Evolutionary conservation across 2,888 invertebrate genomes (phyloP).

Genomic region (Scotopteryx bipunctaria): DNA sequence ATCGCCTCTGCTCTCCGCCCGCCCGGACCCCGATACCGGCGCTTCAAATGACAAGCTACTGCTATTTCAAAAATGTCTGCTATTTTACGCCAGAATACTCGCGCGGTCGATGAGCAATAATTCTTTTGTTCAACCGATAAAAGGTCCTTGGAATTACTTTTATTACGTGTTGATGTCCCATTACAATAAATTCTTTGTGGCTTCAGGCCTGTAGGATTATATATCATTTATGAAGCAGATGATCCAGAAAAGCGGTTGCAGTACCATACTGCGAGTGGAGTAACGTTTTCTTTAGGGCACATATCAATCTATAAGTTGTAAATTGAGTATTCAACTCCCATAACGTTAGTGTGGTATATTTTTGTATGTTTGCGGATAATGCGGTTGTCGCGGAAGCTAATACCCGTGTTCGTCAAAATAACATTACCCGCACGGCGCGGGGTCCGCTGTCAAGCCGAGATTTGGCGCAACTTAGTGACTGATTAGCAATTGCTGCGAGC

Average conservation of each 20-base stretch:
- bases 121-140: conserved; percentile 63
- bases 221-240: background rate
- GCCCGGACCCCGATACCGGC: conserved; percentile 65
- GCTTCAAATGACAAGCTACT: conserved; percentile 72
- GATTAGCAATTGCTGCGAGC: conserved; percentile 78
- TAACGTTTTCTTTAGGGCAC: no score
- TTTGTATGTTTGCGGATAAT: conserved; percentile 44
- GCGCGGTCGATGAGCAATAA: conserved; percentile 67
- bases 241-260: background rate
- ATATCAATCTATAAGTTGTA: no score
- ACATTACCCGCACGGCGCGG: conserved; percentile 60
- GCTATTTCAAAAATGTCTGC: conserved; percentile 76
- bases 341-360: no score
- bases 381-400: conserved; percentile 53
- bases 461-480: conserved; percentile 80
- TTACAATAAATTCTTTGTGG: conserved; percentile 24
- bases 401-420: conserved; percentile 74
- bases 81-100: conserved; percentile 71
- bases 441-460: conserved; percentile 71
- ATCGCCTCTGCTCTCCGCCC: conserved; percentile 58
- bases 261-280: no score
- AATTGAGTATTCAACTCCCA: no score
- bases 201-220: conserved; percentile 19
- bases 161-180: conserved; percentile 45
- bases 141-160: conserved; percentile 62